phyloP scores from a whole-genome alignment of 30 jellyfish, hydroid and myxozoan genomes.

The Hydractinia echinata region DNA sequence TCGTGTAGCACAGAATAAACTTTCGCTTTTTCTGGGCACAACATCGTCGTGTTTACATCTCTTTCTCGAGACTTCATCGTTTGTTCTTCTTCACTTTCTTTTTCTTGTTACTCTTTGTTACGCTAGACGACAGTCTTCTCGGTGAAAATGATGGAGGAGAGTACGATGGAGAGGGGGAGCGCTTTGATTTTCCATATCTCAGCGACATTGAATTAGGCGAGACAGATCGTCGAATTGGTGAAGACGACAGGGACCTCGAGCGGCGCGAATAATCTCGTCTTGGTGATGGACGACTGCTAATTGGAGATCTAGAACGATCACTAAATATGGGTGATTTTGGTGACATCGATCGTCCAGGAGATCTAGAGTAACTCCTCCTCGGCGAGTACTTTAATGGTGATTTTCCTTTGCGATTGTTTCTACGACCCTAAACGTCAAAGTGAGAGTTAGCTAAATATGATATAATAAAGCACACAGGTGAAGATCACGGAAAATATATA shows the following conservation, averaged over 20 bases:
- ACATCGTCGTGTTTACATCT: too few relatives aligned
- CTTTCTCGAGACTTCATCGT: conserved; percentile 3
- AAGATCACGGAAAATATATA: not conserved
- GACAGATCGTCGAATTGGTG: not conserved
- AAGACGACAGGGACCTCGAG: conserved; percentile 9
- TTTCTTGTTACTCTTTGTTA: conserved; percentile 23
- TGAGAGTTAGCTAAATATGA: not conserved
- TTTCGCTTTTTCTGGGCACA: too few relatives aligned
- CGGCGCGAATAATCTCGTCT: not conserved
- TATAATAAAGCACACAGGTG: not conserved
- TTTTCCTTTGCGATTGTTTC: not conserved
- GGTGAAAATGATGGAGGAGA: conserved; percentile 24
- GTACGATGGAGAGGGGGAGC: not conserved
- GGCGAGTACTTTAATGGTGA: conserved; percentile 8
- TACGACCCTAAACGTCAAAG: not conserved
- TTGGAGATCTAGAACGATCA: conserved; percentile 17
- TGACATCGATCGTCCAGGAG: not conserved
- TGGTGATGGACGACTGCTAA: conserved; percentile 14
- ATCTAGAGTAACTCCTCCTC: conserved; percentile 2
- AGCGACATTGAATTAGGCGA: conserved; percentile 14
- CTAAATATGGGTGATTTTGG: conserved; percentile 9
- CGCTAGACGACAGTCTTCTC: conserved; percentile 20
- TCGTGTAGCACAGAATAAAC: too few relatives aligned
- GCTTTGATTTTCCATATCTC: conserved; percentile 14
- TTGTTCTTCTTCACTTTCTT: conserved; percentile 13